Evolutionary conservation across 2,113 vertebrate genomes (phyloP).

Genomic region (Cricetomys ansorgei): DNA sequence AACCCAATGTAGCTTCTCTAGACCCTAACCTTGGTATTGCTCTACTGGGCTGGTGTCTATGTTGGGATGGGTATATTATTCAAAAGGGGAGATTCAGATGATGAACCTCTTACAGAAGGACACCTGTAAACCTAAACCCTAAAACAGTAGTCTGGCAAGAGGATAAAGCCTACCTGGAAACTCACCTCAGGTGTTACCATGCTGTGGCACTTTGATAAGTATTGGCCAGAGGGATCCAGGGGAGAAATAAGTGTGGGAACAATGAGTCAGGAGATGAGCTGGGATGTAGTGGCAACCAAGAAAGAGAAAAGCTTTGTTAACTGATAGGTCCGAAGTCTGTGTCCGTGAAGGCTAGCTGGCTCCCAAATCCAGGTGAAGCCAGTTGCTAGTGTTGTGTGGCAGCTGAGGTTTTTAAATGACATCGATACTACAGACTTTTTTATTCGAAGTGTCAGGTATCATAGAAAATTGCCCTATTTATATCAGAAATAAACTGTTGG

Average conservation of each 20-base stretch:
- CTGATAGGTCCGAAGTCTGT: neutral
- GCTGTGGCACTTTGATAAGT: neutral
- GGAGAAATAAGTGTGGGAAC: neutral
- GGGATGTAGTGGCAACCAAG: neutral
- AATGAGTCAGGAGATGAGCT: neutral
- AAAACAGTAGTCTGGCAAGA: neutral
- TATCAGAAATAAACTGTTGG: conserved; percentile 27
- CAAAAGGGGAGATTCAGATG: neutral
- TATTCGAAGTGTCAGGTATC: conserved; percentile 1
- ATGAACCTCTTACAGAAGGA: neutral
- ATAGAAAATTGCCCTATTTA: conserved; percentile 19
- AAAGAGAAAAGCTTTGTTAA: neutral
- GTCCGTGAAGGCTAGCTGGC: neutral
- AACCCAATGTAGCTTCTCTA: neutral
- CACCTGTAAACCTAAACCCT: neutral
- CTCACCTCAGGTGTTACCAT: neutral
- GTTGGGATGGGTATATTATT: neutral
- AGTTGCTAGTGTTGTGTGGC: neutral
- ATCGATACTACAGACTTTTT: neutral
- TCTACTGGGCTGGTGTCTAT: neutral
- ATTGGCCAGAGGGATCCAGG: neutral
- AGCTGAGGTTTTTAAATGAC: neutral
- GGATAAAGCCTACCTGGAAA: neutral
- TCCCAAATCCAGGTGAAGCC: neutral
- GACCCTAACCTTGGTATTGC: neutral